Conservation (phyloP, 1,140 invertebrate species). For the Octopus bimaculoides region DNA sequence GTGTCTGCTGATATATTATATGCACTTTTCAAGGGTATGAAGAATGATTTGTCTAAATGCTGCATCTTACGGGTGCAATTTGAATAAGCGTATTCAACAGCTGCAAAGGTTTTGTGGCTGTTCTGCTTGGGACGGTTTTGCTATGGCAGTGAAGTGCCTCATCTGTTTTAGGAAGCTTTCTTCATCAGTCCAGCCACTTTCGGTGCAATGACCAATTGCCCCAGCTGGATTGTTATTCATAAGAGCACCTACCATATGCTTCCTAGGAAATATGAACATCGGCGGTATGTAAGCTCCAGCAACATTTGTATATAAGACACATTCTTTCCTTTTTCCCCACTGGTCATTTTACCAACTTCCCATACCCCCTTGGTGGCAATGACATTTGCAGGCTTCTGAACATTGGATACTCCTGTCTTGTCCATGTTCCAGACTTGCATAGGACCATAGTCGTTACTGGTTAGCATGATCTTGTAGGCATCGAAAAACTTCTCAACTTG, state of each 20-base stretch:
- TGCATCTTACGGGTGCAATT: conserved; percentile 19
- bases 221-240: conserved; percentile 40
- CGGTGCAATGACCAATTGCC: conserved; percentile 17
- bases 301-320: conserved; percentile 37
- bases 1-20: too few species aligned
- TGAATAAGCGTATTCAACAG: conserved; percentile 19
- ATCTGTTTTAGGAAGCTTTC: conserved; percentile 30
- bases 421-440: conserved; percentile 57
- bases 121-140: conserved; percentile 22
- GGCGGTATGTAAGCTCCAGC: conserved; percentile 40
- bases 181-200: conserved; percentile 29
- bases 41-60: conserved; percentile 30
- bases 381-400: conserved; percentile 56
- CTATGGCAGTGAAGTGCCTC: conserved; percentile 23
- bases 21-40: too few species aligned
- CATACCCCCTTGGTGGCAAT: conserved; percentile 51
- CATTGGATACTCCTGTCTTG: conserved; percentile 59
- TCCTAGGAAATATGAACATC: conserved; percentile 43
- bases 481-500: conserved; percentile 54
- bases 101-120: conserved; percentile 27
- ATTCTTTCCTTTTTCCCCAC: conserved; percentile 54
- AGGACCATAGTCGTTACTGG: conserved; percentile 4
- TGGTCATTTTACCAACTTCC: conserved; percentile 56
- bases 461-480: conserved; percentile 35
- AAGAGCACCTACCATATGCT: conserved; percentile 46